Base-by-base conservation (phyloP, 1,140 invertebrate species). In the Olivierus martensii region DNA sequence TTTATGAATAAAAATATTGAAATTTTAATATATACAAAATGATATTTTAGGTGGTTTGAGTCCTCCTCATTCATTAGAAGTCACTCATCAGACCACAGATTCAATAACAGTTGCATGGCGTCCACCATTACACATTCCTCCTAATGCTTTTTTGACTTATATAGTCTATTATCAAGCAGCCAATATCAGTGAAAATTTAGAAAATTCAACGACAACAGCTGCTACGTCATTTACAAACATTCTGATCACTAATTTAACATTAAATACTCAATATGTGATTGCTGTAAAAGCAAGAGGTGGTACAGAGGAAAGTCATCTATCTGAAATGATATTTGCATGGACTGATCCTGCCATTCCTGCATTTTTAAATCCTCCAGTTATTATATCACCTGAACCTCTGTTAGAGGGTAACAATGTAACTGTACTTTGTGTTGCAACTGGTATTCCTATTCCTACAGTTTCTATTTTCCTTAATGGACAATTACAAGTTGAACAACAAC, bases 331-430 rank as follows among this genome's bases (percentile, higher is more conserved):
- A 3, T 72, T 87, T 43, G 83, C 82, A 2, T 87, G 84, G 84
- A 87, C 84, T 12, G 84, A 87, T 70, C 83, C 84, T 1, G 83
- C 84, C 1, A 81, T 84, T 65, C 84, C 84, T 1, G 82, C 84
- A 2, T 84, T 82, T 69, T 83, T 87, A 19, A 84, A 87, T 81
- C 77, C 81, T 2, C 84, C 84, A 0, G 80, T 83, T 2, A 79
- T 87, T 28, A 83, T 86, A 67, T 84, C 84, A 1, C 79, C 81
- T 28, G 84, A 83, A 63, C 73, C 85, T 53, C 78, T 87, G 3
- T 76, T 83, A 34, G 84, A 88, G 70, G 84, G 84, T 2, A 79
- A 80, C 54, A 82, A 80, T 50, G 85, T 88, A 79, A 87, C 84
- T 0, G 78, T 87, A 39, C 69, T 87, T 0, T 88, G 85, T 61